These are phyloP conservation scores for Agriopis aurantiaria DNA, from an alignment of 2,888 invertebrate species.

Conservation along the genomic window DNA sequence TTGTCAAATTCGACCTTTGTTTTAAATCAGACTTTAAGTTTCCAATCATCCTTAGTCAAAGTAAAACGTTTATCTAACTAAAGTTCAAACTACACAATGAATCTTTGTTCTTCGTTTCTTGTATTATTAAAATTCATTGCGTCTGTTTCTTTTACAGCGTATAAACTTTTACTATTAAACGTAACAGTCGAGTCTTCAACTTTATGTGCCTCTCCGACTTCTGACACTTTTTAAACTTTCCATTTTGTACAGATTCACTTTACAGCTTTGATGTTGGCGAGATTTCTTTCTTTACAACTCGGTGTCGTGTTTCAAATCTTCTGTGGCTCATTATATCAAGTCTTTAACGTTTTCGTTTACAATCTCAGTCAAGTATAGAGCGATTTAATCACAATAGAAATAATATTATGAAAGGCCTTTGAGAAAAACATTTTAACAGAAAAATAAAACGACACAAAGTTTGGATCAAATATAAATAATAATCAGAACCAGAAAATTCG, in stretches of 20 bases:
- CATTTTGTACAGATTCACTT: slow-evolving; percentile 36
- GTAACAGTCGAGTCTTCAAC: slow-evolving; percentile 28
- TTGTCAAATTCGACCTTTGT: slow-evolving; percentile 6
- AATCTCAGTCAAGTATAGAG: slow-evolving; percentile 13
- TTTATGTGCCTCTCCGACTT: slow-evolving; percentile 31
- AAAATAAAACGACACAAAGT: not conserved
- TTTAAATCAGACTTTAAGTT: not conserved
- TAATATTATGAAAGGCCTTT: slow-evolving; percentile 1
- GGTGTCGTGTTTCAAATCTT: slow-evolving; percentile 30
- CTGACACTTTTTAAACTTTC: slow-evolving; percentile 35
- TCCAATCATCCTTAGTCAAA: slow-evolving; percentile 16
- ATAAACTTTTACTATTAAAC: slow-evolving; percentile 55
- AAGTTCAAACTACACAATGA: slow-evolving; percentile 25
- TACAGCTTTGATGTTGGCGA: slow-evolving; percentile 34
- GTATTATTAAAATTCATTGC: slow-evolving; percentile 54
- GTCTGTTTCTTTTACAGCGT: slow-evolving; percentile 54
- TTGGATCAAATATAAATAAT: slow-evolving; percentile 22
- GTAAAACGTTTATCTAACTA: slow-evolving; percentile 7
- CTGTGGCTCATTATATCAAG: slow-evolving; percentile 18
- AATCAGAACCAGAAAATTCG: slow-evolving; percentile 14
- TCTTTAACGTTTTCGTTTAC: slow-evolving; percentile 23
- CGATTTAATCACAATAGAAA: not conserved
- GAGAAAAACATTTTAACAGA: not conserved
- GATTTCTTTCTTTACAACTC: slow-evolving; percentile 35
- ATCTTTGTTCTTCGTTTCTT: slow-evolving; percentile 35